Conservation (phyloP, 2,888 invertebrate species). For the Macrophya alboannulata region DNA sequence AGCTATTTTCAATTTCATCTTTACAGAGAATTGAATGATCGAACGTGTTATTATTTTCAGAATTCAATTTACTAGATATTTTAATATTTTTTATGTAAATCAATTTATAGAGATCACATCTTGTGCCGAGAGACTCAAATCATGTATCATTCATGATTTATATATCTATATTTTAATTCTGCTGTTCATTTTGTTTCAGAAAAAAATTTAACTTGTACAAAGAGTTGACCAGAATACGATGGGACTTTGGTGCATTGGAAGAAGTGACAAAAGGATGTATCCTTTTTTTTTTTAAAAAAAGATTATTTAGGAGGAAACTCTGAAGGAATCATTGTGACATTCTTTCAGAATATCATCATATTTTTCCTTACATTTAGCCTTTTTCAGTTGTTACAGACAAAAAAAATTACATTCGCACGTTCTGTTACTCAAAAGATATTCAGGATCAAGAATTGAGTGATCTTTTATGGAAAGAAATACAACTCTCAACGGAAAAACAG, state of each 20-base stretch:
- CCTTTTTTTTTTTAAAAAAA: constrained; percentile 62
- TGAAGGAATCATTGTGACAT: constrained; percentile 23
- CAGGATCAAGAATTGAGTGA: constrained; percentile 61
- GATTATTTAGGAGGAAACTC: constrained; percentile 35
- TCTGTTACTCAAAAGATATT: constrained; percentile 63
- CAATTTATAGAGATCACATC: background rate
- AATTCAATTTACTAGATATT: background rate
- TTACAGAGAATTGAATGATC: background rate
- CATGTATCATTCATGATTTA: background rate
- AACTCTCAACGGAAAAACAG: constrained; percentile 59
- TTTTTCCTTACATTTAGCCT: constrained; percentile 18
- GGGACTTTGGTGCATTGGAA: constrained; percentile 65
- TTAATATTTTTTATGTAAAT: background rate
- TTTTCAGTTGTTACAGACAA: constrained; percentile 62
- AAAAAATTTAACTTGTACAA: constrained; percentile 65
- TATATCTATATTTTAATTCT: background rate
- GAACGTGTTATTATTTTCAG: too few species aligned
- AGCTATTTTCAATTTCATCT: background rate
- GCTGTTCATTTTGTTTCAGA: constrained; percentile 59
- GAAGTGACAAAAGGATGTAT: constrained; percentile 65
- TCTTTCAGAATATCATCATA: background rate
- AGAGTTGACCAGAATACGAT: constrained; percentile 66
- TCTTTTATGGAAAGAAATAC: constrained; percentile 68
- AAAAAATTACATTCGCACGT: constrained; percentile 66
- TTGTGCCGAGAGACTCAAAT: background rate